Percentiles rank a stretch among this genome's conserved stretches.
Conservation (phyloP, 2,888 invertebrate genomes). For the Iselma pallidipennis region DNA sequence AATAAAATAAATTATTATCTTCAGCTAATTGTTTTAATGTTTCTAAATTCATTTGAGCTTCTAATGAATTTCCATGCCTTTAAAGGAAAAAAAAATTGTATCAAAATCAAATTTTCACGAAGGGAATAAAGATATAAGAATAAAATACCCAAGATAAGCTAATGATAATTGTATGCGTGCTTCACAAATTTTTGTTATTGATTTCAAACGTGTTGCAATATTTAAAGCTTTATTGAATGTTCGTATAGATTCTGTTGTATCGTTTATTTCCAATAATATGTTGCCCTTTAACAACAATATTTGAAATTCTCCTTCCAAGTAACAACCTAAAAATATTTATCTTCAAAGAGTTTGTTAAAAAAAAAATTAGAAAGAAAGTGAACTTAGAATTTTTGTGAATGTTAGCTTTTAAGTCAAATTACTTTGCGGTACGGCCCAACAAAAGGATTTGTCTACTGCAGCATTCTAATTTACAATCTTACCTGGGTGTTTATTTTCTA, state of each 20-base stretch:
- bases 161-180: conserved; percentile 60
- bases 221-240: conserved; percentile 58
- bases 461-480: too few relatives aligned
- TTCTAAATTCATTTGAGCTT: conserved; percentile 40
- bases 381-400: too few relatives aligned
- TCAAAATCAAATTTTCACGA: neutral
- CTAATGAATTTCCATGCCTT: conserved; percentile 39
- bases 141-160: conserved; percentile 59
- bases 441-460: too few relatives aligned
- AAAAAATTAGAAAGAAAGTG: neutral
- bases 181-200: conserved; percentile 59
- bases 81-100: neutral
- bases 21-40: conserved; percentile 39
- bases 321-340: conserved; percentile 52
- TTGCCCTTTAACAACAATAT: conserved; percentile 61
- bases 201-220: conserved; percentile 52
- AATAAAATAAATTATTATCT: conserved; percentile 38
- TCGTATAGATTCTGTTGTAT: conserved; percentile 58
- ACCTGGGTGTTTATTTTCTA: too few relatives aligned
- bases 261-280: conserved; percentile 58
- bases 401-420: too few relatives aligned
- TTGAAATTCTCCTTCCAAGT: conserved; percentile 57
- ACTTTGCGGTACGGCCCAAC: too few relatives aligned
- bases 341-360: conserved; percentile 1
- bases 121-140: neutral